Conservation (phyloP, 35 echinoderm and acorn worm species). For the Lytechinus pictus region DNA sequence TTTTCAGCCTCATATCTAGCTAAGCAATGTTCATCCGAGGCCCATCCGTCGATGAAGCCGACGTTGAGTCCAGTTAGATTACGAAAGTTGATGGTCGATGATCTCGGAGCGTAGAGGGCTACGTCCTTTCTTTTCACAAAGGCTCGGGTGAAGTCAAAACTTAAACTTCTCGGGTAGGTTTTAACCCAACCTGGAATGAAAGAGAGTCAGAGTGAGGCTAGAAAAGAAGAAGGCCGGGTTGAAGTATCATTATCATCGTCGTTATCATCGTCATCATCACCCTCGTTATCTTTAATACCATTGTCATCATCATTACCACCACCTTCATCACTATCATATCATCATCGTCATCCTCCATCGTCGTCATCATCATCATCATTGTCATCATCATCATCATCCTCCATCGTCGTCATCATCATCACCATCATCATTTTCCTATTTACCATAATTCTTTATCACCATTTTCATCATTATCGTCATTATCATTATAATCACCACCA, state of each 20-base stretch:
- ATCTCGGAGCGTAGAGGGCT: conserved; percentile 28
- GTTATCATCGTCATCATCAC: too few species aligned
- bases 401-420: background rate
- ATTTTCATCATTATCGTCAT: too few species aligned
- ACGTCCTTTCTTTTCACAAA: conserved; percentile 38
- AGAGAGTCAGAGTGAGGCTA: background rate
- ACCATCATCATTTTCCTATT: background rate
- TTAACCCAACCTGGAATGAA: conserved; percentile 37
- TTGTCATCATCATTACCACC: too few species aligned
- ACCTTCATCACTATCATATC: too few species aligned
- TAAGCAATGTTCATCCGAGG: conserved; percentile 29
- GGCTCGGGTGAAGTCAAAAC: conserved; percentile 10
- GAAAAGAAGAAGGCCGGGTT: too few species aligned
- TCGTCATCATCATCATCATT: too few species aligned
- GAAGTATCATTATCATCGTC: too few species aligned
- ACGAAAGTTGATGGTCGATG: conserved; percentile 26
- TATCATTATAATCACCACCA: too few species aligned
- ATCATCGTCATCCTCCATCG: too few species aligned
- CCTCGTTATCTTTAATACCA: too few species aligned
- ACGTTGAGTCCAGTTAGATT: conserved; percentile 26
- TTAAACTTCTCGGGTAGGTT: conserved; percentile 11
- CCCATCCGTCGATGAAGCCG: conserved; percentile 43
- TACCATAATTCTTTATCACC: too few species aligned
- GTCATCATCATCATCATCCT: too few species aligned
- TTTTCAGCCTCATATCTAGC: background rate